These are phyloP conservation scores for Perca fluviatilis DNA, from an alignment of 2,113 vertebrate species.

Conservation along the genomic window DNA sequence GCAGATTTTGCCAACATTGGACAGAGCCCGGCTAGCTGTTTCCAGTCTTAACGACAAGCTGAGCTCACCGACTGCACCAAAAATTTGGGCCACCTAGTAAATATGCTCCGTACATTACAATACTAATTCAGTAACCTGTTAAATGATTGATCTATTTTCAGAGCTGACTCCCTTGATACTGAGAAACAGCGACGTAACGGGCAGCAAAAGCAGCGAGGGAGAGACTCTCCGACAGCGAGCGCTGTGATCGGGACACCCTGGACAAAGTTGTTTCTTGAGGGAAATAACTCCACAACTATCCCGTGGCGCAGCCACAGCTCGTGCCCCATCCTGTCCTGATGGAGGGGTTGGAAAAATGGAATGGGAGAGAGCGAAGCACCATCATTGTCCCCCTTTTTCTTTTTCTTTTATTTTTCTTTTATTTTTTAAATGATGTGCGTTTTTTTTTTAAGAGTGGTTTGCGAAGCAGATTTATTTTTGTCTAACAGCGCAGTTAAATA, in stretches of 20 bases:
- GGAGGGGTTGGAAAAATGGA: background rate
- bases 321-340: background rate
- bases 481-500: background rate
- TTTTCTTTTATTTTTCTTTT: too few relatives aligned
- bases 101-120: background rate
- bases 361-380: background rate
- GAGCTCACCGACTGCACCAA: background rate
- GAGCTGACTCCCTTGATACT: slow-evolving; percentile 68
- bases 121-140: background rate
- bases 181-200: slow-evolving; percentile 1
- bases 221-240: slow-evolving; percentile 61
- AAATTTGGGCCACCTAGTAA: background rate
- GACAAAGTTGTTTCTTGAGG: background rate
- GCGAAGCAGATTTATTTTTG: background rate
- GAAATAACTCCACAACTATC: background rate
- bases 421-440: background rate
- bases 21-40: background rate
- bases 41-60: background rate
- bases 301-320: background rate
- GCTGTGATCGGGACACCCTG: slow-evolving; percentile 44
- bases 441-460: background rate
- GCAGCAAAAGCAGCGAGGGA: slow-evolving; percentile 7
- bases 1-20: background rate
- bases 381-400: background rate
- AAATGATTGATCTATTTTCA: slow-evolving; percentile 33